Evolutionary conservation across 2,113 vertebrate genomes (phyloP).

Genomic region (Macheiramphus alcinus): DNA sequence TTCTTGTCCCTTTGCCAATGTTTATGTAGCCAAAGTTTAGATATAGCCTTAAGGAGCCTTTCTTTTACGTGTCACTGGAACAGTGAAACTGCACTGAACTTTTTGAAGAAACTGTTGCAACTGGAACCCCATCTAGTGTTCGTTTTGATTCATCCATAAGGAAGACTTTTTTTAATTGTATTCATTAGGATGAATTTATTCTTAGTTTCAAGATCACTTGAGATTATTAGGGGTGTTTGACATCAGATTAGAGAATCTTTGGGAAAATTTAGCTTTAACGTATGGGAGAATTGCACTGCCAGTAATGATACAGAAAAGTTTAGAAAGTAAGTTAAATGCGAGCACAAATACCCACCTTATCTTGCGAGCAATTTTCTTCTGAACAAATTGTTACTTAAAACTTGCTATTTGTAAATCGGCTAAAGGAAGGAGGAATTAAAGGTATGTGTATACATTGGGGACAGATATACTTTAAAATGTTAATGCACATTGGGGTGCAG

Average conservation of each 20-base stretch:
- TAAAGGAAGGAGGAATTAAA: not conserved
- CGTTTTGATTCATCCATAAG: conserved; percentile 76
- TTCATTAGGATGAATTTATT: not conserved
- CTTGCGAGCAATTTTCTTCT: not conserved
- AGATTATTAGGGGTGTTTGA: not conserved
- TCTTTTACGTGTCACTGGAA: conserved; percentile 87
- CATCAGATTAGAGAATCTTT: not conserved
- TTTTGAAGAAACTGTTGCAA: conserved; percentile 83
- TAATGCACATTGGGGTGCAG: not conserved
- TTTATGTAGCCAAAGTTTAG: conserved; percentile 91
- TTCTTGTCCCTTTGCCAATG: conserved; percentile 92
- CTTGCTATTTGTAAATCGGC: not conserved
- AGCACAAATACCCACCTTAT: not conserved
- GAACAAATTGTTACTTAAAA: not conserved
- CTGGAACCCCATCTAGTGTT: conserved; percentile 97
- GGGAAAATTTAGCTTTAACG: not conserved
- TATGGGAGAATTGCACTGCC: not conserved
- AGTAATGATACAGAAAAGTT: not conserved
- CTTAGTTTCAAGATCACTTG: not conserved
- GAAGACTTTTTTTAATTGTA: conserved; percentile 48
- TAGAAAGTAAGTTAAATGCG: not conserved
- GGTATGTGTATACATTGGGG: not conserved
- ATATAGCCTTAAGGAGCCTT: conserved; percentile 89
- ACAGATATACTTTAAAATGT: not conserved
- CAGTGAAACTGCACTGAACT: conserved; percentile 81